Percentiles rank a stretch among this genome's conserved stretches.
phyloP scores from a whole-genome alignment of 2,113 vertebrate genomes.

The Hemichromis elongatus region DNA sequence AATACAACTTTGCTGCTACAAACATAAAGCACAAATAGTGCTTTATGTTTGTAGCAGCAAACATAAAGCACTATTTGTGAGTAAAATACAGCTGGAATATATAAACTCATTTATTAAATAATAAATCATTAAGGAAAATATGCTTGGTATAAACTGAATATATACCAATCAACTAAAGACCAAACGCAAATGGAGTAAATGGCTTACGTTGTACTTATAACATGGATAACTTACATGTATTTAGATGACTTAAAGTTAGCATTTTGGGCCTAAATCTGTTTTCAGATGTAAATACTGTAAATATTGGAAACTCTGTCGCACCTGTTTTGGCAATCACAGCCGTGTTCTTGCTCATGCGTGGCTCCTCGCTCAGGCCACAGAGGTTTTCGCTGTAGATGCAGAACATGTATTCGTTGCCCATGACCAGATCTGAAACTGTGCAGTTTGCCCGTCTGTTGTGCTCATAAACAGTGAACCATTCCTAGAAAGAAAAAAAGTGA shows the following conservation, averaged over 20 bases:
- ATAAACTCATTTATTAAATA: not conserved
- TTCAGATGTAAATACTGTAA: not conserved
- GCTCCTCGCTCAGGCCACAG: conserved; percentile 79
- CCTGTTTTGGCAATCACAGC: conserved; percentile 80
- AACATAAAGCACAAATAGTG: not conserved
- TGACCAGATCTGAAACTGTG: conserved; percentile 82
- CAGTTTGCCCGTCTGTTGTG: conserved; percentile 80
- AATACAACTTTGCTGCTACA: not conserved
- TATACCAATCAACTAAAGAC: not conserved
- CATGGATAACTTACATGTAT: not conserved
- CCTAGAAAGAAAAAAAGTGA: conserved; percentile 55
- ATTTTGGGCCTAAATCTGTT: not conserved
- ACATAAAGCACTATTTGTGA: not conserved
- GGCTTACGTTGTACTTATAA: not conserved
- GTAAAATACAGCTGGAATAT: not conserved
- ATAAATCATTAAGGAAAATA: not conserved
- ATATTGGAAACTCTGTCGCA: conserved; percentile 27
- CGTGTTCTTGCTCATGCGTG: conserved; percentile 78
- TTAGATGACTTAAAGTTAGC: not conserved
- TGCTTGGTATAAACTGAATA: not conserved
- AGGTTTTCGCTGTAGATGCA: conserved; percentile 83
- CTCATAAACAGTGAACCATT: conserved; percentile 87
- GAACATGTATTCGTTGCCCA: conserved; percentile 89
- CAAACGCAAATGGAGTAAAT: not conserved
- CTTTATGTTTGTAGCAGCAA: too few relatives aligned